Evolutionary conservation across 2,888 invertebrate genomes (phyloP), one percentile per base, ranked within the genome.

Genomic region (Lasioglossum oenotherae): DNA sequence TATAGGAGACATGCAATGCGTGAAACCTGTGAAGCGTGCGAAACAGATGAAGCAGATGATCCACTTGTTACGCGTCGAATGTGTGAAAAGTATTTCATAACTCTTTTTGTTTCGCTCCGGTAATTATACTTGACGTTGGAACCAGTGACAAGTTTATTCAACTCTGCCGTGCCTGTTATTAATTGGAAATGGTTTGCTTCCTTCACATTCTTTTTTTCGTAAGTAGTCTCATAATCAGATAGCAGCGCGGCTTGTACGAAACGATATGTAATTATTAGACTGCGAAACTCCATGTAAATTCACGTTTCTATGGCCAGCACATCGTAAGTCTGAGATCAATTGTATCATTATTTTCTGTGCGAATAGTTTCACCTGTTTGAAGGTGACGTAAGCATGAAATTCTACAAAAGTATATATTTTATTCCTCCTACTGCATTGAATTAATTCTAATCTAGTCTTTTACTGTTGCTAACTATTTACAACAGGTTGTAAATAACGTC

Each of bases 61-160:
- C 35, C 38, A 69, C 35, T 69, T 69, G 12, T 69, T 69, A 69
- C 38, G 69, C 38, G n/a, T 41, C 35, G 38, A 38, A 38, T 69
- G 69, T 69, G 69, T 69, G 69, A 69, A 69, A 69, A 23, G 35
- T 38, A 69, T 69, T 69, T 69, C 69, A 41, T n/a, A 69, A 67
- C 67, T 35, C 67, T 67, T 67, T 35, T 69, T 69, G 35, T 38
- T 69, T 19, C 69, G 23, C 23, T 69, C 12, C 12, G 38, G 10
- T 69, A 69, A 69, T 69, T 35, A 38, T 69, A 69, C 4, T 35
- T 69, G 23, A 31, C 31, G 35, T 31, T n/a, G 12, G 38, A 38
- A 12, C 23, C 69, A 38, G 69, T 23, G 38, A 69, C 69, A 69
- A 67, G 35, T 35, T 31, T 23, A 23, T 31, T 19, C 19, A 67